phyloP scores from a whole-genome alignment of 2,113 vertebrate genomes.

The Potamarius usumacintae region DNA sequence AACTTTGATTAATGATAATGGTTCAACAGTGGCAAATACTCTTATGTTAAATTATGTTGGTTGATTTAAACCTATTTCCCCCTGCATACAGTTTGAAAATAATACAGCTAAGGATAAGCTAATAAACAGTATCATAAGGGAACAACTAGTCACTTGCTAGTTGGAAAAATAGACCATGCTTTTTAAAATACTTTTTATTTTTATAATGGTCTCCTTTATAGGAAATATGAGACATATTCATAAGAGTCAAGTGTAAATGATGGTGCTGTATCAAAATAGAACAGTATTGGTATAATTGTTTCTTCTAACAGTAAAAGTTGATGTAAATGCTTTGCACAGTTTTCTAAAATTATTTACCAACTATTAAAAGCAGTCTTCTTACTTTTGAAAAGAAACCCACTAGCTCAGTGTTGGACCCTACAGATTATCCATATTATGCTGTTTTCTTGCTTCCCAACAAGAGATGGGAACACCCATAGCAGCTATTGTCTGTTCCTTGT shows the following conservation, averaged over 20 bases:
- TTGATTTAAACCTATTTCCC: neutral
- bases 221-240: no score
- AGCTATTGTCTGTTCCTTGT: neutral
- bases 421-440: neutral
- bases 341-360: neutral
- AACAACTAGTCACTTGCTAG: neutral
- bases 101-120: neutral
- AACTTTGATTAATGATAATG: neutral
- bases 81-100: neutral
- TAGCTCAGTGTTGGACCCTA: neutral
- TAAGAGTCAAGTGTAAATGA: neutral
- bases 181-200: constrained; percentile 3
- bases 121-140: neutral
- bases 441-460: neutral
- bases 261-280: neutral
- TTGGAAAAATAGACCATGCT: neutral
- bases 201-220: neutral
- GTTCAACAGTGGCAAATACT: neutral
- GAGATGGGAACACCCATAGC: neutral
- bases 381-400: neutral
- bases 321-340: neutral
- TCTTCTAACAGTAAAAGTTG: neutral
- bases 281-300: neutral
- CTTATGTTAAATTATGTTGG: neutral
- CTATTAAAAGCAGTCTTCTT: neutral